Evolutionary conservation across 2,888 invertebrate genomes (phyloP).

Genomic region (Baccha elongata): DNA sequence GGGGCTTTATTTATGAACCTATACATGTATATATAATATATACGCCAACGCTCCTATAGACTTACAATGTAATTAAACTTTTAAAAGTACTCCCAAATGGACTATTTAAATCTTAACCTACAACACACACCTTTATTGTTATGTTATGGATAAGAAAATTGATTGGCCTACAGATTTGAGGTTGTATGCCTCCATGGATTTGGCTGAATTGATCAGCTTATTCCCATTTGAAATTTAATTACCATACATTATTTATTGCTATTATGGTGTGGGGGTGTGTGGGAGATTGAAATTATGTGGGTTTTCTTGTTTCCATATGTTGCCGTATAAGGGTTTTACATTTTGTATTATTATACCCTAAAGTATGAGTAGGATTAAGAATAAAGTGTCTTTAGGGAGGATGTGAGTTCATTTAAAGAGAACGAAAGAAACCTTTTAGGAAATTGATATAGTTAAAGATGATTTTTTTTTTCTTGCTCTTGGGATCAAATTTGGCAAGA

Average conservation of each 20-base stretch:
- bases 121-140: not conserved
- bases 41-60: not conserved
- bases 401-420: not conserved
- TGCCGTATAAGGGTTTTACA: not conserved
- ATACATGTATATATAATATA: too few relatives aligned
- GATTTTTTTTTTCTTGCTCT: not conserved
- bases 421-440: not conserved
- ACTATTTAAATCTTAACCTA: slow-evolving; percentile 39
- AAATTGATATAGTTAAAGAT: not conserved
- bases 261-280: not conserved
- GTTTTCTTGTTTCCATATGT: not conserved
- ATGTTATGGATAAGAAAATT: slow-evolving; percentile 31
- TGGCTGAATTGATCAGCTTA: slow-evolving; percentile 58
- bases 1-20: slow-evolving; percentile 3
- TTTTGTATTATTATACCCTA: not conserved
- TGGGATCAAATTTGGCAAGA: too few relatives aligned
- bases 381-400: not conserved
- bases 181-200: slow-evolving; percentile 36
- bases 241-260: slow-evolving; percentile 60
- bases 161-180: slow-evolving; percentile 62
- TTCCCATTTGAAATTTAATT: slow-evolving; percentile 65
- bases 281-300: slow-evolving; percentile 33
- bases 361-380: slow-evolving; percentile 3
- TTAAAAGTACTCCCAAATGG: slow-evolving; percentile 51
- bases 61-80: slow-evolving; percentile 37